These are phyloP conservation scores for Geococcyx californianus DNA, from an alignment of 2,113 vertebrate genomes.

Conservation along the genomic window DNA sequence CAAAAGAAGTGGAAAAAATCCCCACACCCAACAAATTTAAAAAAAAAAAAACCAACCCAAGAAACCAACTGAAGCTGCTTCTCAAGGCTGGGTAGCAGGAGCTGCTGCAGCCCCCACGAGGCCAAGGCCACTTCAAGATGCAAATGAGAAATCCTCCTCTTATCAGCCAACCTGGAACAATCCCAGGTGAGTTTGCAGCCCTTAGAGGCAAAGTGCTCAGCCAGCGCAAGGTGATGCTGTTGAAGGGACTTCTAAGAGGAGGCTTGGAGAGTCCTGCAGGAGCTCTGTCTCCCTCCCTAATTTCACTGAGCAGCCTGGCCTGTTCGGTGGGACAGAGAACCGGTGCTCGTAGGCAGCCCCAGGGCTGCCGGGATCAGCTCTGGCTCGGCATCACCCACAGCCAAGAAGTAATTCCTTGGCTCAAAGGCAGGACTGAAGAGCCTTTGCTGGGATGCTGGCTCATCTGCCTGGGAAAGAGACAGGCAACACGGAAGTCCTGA, in stretches of 20 bases:
- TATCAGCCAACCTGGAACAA: not conserved
- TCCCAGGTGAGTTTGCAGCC: not conserved
- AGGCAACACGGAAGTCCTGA: accelerated
- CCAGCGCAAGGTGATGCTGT: accelerated
- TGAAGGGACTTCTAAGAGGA: not conserved
- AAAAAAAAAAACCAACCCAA: not conserved
- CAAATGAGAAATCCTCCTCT: not conserved
- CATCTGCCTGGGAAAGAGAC: not conserved
- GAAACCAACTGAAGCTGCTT: not conserved
- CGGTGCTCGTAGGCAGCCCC: accelerated
- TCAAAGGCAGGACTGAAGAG: not conserved
- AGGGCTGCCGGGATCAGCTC: not conserved
- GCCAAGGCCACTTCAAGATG: not conserved
- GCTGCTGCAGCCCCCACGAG: not conserved
- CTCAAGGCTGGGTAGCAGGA: not conserved
- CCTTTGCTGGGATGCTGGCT: not conserved
- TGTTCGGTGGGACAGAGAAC: not conserved
- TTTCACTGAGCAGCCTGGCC: not conserved
- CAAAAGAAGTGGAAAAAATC: not conserved
- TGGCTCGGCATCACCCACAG: not conserved
- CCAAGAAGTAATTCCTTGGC: not conserved
- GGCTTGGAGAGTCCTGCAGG: not conserved
- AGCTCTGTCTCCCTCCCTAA: not conserved
- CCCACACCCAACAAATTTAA: not conserved
- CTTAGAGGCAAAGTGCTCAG: not conserved